Percentiles rank a stretch among this genome's conserved stretches.
Evolutionary conservation across 1,140 invertebrate species (phyloP).

Genomic region (Sitophilus oryzae): DNA sequence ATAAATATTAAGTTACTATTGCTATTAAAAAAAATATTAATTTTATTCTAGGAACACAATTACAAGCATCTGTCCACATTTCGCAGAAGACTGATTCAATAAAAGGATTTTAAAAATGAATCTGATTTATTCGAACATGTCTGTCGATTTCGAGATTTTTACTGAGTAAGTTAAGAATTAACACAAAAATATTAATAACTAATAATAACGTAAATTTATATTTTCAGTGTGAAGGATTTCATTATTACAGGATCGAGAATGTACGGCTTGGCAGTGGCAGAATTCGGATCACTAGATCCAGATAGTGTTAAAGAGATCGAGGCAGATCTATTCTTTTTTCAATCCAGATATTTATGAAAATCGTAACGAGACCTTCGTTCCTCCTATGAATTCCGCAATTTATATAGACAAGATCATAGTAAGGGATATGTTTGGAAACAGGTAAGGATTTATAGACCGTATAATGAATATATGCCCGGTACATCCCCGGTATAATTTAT

Average conservation of each 20-base stretch:
- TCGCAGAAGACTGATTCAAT: constrained; percentile 35
- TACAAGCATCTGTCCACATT: constrained; percentile 39
- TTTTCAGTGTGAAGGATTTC: constrained; percentile 27
- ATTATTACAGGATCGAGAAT: constrained; percentile 32
- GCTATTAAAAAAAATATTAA: constrained; percentile 8
- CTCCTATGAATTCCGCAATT: constrained; percentile 12
- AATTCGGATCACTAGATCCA: constrained; percentile 24
- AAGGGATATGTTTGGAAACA: constrained; percentile 39
- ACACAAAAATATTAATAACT: background rate
- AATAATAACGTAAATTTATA: constrained; percentile 16
- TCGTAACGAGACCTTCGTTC: constrained; percentile 27
- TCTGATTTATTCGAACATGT: constrained; percentile 33
- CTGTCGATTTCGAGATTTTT: constrained; percentile 33
- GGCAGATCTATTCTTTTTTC: constrained; percentile 30
- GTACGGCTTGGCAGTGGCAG: constrained; percentile 32
- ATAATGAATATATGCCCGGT: constrained; percentile 1
- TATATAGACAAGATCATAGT: constrained; percentile 35
- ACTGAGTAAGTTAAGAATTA: constrained; percentile 35
- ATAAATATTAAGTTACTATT: background rate
- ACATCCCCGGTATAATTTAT: no score
- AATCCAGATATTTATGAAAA: constrained; percentile 26
- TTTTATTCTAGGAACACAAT: constrained; percentile 35
- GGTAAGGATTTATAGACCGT: constrained; percentile 24
- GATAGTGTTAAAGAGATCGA: constrained; percentile 24
- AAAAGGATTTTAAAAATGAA: constrained; percentile 37